Evolutionary conservation across 2,888 invertebrate genomes (phyloP), one percentile per base, ranked within the genome.

Genomic region (Rhagium mordax): DNA sequence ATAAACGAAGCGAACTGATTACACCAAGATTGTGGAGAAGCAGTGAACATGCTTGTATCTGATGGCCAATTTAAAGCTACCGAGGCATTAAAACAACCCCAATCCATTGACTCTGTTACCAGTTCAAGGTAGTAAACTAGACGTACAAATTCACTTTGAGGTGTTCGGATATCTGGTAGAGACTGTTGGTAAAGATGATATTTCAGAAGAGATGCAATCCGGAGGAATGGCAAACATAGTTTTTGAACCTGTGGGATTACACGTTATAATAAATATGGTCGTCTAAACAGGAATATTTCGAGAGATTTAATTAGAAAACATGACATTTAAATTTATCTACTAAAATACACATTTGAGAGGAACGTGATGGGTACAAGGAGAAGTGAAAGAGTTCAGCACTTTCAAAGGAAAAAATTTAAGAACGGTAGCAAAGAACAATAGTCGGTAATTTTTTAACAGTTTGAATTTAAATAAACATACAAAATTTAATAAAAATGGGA

Each of bases 191-290:
- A 95, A 77, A 95, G 89, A 89, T 98, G 96, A 74, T 86, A 85
- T 66, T 87, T 85, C 64, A 98, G 89, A 6, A 98, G 88, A 0
- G 96, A 92, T 2, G 96, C 94, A 62, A 97, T 91, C 57, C 97
- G 92, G 77, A 98, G 88, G 88, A 95, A 97, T 16, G 96, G 96
- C 75, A 97, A 88, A 83, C 96, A 94, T 72, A 95, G 88, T 77
- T 93, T 92, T 87, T 96, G 94, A 70, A 97, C 89, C 90, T 94
- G 21, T 29, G 41, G 10, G 21, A 18, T n/a, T 41, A 18, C 24
- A 24, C 13, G 48, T 49, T 15, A 29, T 60, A 27, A 10, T 20
- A 67, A 13, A 49, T 60, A 49, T 3, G 5, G 16, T 24, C n/a
- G n/a, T n/a, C 2, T 41, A 41, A n/a, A 41, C 41, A 41, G 41